These are phyloP conservation scores for Lycaena phlaeas DNA, from an alignment of 2,888 invertebrate genomes.

Conservation along the genomic window DNA sequence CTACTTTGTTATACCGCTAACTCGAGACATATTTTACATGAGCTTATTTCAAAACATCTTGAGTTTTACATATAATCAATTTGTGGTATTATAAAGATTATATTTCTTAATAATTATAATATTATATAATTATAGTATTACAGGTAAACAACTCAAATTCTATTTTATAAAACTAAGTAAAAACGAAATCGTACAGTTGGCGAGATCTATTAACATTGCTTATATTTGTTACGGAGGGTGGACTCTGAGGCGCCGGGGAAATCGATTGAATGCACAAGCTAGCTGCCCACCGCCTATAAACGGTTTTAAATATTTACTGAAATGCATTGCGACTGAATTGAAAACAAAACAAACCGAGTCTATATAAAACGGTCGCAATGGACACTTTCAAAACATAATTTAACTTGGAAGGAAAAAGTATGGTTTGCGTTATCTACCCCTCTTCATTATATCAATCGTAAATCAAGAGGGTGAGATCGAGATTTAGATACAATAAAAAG, in stretches of 20 bases:
- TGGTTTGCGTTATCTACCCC: constrained; percentile 12
- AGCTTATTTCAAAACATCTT: background rate
- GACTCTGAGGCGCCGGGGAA: constrained; percentile 18
- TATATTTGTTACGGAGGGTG: constrained; percentile 11
- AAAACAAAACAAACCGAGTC: background rate
- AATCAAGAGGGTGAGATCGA: constrained; percentile 19
- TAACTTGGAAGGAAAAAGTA: constrained; percentile 4
- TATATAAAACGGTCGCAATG: background rate
- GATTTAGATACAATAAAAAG: constrained; percentile 2
- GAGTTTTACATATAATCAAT: too few species aligned
- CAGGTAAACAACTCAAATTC: too few species aligned
- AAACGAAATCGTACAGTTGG: background rate
- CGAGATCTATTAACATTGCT: constrained; percentile 5
- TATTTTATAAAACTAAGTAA: background rate
- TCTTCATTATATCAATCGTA: constrained; percentile 13
- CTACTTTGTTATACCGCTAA: too few species aligned
- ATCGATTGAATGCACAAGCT: constrained; percentile 19
- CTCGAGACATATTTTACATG: background rate
- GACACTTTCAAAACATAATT: background rate
- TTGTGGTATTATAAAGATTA: background rate
- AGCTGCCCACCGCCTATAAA: constrained; percentile 7
- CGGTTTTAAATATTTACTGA: constrained; percentile 7
- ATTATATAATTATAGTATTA: too few species aligned
- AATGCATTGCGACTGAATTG: background rate
- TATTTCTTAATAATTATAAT: too few species aligned